phyloP scores from a whole-genome alignment of 2,113 vertebrate species.

The Jacana jacana region DNA sequence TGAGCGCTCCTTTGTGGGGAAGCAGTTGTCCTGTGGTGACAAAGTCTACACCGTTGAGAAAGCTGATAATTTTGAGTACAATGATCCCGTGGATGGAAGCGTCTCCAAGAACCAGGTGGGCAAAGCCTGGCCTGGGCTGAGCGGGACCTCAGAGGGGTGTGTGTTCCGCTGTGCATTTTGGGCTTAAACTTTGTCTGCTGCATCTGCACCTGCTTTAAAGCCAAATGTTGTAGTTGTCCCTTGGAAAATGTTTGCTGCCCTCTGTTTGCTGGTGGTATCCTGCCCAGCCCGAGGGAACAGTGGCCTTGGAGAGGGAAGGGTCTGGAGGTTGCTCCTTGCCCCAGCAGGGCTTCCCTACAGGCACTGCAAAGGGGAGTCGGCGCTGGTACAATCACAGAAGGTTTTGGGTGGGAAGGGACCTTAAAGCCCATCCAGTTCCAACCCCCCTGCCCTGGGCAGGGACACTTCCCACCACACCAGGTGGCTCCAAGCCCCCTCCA shows the following conservation, averaged over 20 bases:
- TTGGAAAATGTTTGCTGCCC: background rate
- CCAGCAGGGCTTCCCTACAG: background rate
- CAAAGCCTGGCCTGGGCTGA: background rate
- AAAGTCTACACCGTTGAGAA: constrained; percentile 91
- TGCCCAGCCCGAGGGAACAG: background rate
- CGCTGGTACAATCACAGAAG: background rate
- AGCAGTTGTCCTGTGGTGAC: constrained; percentile 85
- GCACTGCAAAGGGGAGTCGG: background rate
- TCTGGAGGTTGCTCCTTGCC: background rate
- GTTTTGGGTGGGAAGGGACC: background rate
- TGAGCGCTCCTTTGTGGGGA: constrained; percentile 87
- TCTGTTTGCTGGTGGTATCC: background rate
- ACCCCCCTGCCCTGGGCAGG: background rate
- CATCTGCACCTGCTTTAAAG: background rate
- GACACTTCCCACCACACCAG: background rate
- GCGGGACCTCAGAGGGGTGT: background rate
- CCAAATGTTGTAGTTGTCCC: background rate
- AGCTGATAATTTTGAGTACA: constrained; percentile 95
- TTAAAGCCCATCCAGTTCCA: background rate
- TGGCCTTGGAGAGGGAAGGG: background rate
- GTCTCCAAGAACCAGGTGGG: constrained; percentile 95
- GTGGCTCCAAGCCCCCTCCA: background rate
- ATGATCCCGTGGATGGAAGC: constrained; percentile 92
- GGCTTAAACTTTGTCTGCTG: background rate
- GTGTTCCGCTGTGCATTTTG: background rate